Evolutionary conservation across 2,797 vertebrate species (phyloP), one percentile per base, ranked within the genome.

Genomic region (Hyperoplus lanceolatus): DNA sequence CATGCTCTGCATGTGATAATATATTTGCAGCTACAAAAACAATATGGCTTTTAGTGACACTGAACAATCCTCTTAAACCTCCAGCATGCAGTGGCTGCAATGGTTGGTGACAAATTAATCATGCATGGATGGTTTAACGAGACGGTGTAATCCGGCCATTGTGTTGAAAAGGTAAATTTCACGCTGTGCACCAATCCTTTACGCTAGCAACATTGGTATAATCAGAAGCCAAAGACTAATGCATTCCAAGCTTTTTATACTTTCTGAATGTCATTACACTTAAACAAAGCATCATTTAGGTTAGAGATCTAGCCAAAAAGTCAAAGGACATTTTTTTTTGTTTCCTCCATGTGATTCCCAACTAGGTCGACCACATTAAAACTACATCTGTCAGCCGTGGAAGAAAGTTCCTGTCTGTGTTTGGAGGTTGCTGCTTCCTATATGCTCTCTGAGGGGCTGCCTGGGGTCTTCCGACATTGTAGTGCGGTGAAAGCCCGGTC

Each of bases 91-190:
- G 9, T 39, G 58, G 71, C 70, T 66, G 67, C 73, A 84, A 77
- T 74, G 82, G 76, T 76, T 90, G 84, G 81, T 76, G 71, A 83
- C 83, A 83, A 91, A 93, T 93, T 89, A 90, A 92, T 90, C 82
- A 91, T 75, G 83, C 89, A 84, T 75, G 84, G 89, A 84, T 87
- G 79, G 66, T 81, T 90, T 90, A 90, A 85, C 85, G 79, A 84
- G 84, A 79, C 75, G 82, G 80, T 65, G 82, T 93, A 90, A 93
- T 93, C 91, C 73, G 18, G 84, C 79, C 77, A 84, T 8, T 61
- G 68, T 60, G 14, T 41, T 87, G 80, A 93, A 93, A 91, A 89
- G 84, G 80, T 87, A 77, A 38, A 91, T 94, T 92, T 94, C 93
- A 93, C 80, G 81, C 86, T 81, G 79, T 73, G 86, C 75, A 83